phyloP scores from a whole-genome alignment of 2,113 vertebrate species.

The Acrocephalus arundinaceus region DNA sequence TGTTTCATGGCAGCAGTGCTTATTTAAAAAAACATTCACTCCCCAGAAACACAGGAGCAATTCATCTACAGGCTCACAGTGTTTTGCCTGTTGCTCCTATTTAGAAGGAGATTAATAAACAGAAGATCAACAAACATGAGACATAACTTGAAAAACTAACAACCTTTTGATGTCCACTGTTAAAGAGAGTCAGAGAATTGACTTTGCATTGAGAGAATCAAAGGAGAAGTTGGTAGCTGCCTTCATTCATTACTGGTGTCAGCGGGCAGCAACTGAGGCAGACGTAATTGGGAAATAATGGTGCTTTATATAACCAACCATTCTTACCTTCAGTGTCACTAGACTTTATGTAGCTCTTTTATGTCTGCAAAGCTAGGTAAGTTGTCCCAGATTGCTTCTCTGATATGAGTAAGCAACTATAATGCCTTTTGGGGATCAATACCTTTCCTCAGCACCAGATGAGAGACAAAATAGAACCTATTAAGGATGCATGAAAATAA shows the following conservation, averaged over 20 bases:
- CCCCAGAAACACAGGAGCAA: not conserved
- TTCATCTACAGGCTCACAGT: not conserved
- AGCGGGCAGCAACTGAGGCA: not conserved
- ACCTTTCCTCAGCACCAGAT: not conserved
- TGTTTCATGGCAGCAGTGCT: not conserved
- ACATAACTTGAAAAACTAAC: not conserved
- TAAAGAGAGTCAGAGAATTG: not conserved
- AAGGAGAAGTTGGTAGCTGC: not conserved
- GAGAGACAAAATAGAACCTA: not conserved
- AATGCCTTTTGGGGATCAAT: not conserved
- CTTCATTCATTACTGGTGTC: not conserved
- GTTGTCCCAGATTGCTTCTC: not conserved
- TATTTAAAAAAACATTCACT: not conserved
- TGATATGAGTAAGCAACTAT: not conserved
- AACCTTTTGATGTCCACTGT: not conserved
- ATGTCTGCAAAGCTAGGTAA: not conserved
- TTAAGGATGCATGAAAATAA: slow-evolving; percentile 16
- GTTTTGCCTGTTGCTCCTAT: not conserved
- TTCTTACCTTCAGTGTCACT: not conserved
- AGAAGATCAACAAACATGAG: slow-evolving; percentile 25
- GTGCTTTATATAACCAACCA: not conserved
- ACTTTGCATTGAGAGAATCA: not conserved
- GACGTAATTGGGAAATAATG: not conserved
- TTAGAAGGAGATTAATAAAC: not conserved
- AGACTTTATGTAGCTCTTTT: not conserved